phyloP scores from a whole-genome alignment of 2,113 vertebrate species.

The Chionodraco myersi region DNA sequence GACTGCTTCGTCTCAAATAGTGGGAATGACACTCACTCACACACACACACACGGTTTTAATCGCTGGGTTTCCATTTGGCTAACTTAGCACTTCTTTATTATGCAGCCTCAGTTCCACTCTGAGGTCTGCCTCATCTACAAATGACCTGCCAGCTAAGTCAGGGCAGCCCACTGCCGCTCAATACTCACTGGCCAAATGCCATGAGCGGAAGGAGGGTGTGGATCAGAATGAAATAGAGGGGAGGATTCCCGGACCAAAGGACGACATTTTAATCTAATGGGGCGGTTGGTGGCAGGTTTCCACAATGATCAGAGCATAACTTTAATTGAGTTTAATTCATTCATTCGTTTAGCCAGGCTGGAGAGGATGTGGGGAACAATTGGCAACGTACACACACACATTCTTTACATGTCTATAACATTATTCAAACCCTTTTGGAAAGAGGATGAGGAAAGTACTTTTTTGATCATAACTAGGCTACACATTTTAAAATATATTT shows the following conservation, averaged over 20 bases:
- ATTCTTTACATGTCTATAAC: too few species aligned
- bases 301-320: background rate
- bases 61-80: slow-evolving; percentile 43
- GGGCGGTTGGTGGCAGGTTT: slow-evolving; percentile 7
- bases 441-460: too few species aligned
- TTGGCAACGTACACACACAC: too few species aligned
- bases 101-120: slow-evolving; percentile 51
- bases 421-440: background rate
- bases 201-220: slow-evolving; percentile 51
- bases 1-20: slow-evolving; percentile 28
- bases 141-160: slow-evolving; percentile 60
- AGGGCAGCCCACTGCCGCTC: slow-evolving; percentile 58
- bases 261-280: slow-evolving; percentile 29
- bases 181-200: slow-evolving; percentile 65
- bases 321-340: slow-evolving; percentile 1
- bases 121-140: slow-evolving; percentile 59
- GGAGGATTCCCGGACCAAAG: slow-evolving; percentile 49
- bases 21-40: slow-evolving; percentile 13
- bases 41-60: slow-evolving; percentile 38
- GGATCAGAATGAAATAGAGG: slow-evolving; percentile 46
- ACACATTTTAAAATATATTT: too few species aligned
- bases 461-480: too few species aligned
- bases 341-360: too few species aligned
- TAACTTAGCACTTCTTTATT: slow-evolving; percentile 46
- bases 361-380: too few species aligned